A percentile compares a stretch with the other conserved stretches of the same genome.
phyloP scores from a whole-genome alignment of 2,888 invertebrate genomes.

The Synanthedon myopaeformis region DNA sequence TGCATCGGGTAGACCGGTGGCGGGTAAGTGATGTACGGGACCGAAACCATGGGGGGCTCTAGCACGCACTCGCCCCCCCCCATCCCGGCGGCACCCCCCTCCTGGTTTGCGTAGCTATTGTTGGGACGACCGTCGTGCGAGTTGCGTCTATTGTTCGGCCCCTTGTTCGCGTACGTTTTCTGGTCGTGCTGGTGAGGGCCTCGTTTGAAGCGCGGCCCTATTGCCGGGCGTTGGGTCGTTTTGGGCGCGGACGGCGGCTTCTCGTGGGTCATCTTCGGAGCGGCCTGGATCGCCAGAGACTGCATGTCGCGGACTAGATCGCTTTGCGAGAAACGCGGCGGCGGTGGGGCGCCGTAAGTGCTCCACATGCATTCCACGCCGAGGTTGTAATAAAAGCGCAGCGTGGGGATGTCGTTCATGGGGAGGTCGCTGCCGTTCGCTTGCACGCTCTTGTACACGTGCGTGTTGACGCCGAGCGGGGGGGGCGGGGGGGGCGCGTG shows the following conservation, averaged over 20 bases:
- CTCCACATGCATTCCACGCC: conserved; percentile 72
- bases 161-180: too few species aligned
- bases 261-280: conserved; percentile 1
- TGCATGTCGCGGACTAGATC: too few species aligned
- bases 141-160: conserved; percentile 27
- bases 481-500: conserved; percentile 28
- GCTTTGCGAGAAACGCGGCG: conserved; percentile 7
- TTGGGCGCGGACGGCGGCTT: conserved; percentile 20
- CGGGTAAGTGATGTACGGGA: conserved; percentile 58
- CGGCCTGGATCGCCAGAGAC: too few species aligned
- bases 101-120: neutral
- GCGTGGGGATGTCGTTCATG: conserved; percentile 70
- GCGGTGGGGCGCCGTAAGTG: conserved; percentile 43
- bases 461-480: conserved; percentile 17
- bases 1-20: conserved; percentile 57
- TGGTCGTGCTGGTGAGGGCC: neutral
- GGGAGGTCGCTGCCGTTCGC: conserved; percentile 69
- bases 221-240: conserved; percentile 44
- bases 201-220: conserved; percentile 42
- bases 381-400: conserved; percentile 77
- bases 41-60: conserved; percentile 33
- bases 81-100: conserved; percentile 4
- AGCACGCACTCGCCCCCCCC: conserved; percentile 16
- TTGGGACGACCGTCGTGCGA: conserved; percentile 12
- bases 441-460: conserved; percentile 54